These are phyloP conservation scores for Eupithecia centaureata DNA, from an alignment of 2,888 invertebrate genomes.

Conservation along the genomic window DNA sequence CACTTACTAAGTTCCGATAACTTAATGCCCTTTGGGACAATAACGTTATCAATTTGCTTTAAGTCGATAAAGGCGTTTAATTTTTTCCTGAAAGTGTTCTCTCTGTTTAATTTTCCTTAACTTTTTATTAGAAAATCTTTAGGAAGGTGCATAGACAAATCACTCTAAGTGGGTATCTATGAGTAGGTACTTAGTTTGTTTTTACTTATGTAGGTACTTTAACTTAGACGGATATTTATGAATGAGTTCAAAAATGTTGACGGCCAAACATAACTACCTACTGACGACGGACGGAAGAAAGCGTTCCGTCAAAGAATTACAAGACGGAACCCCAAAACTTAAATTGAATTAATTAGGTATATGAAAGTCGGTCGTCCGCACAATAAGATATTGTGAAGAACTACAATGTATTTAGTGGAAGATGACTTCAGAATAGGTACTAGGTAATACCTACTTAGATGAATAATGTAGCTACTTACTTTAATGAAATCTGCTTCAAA, in stretches of 20 bases:
- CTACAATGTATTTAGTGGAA: background rate
- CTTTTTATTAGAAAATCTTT: background rate
- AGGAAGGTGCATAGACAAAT: too few relatives aligned
- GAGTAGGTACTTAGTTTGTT: too few relatives aligned
- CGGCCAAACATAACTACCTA: background rate
- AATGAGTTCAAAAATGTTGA: background rate
- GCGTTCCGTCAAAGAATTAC: too few relatives aligned
- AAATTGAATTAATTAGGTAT: too few relatives aligned
- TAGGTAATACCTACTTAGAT: too few relatives aligned
- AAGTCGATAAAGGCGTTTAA: slow-evolving; percentile 49
- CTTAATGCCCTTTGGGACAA: slow-evolving; percentile 61
- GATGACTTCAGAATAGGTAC: background rate
- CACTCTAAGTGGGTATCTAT: too few relatives aligned
- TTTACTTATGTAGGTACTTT: background rate
- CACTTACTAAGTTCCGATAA: slow-evolving; percentile 53
- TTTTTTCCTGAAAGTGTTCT: slow-evolving; percentile 1
- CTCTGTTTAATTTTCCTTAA: background rate
- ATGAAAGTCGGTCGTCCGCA: background rate
- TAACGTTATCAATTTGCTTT: slow-evolving; percentile 49
- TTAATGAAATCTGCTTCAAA: slow-evolving; percentile 1
- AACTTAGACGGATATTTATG: background rate
- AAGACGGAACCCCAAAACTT: background rate
- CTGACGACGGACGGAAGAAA: background rate
- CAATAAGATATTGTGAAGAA: background rate
- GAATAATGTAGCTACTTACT: background rate